phyloP scores from a whole-genome alignment of 2,888 invertebrate species.

The Stenurella melanura region DNA sequence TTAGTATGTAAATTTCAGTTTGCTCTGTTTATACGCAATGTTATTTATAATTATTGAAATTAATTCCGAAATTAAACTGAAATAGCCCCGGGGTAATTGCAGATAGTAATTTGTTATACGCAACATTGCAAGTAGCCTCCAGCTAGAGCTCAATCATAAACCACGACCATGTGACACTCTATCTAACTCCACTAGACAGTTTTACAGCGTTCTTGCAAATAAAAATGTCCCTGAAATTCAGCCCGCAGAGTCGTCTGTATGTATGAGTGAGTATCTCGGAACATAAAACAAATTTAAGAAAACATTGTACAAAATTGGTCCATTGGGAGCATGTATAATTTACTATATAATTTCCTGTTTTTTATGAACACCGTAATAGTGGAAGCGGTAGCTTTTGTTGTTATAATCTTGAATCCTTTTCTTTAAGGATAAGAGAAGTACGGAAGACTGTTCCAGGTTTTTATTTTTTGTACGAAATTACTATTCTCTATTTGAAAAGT shows the following conservation, averaged over 20 bases:
- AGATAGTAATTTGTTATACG: constrained; percentile 29
- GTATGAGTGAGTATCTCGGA: constrained; percentile 52
- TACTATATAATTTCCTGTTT: constrained; percentile 54
- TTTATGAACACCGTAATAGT: constrained; percentile 55
- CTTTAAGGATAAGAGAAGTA: background rate
- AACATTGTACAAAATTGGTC: constrained; percentile 56
- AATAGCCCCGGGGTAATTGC: constrained; percentile 12
- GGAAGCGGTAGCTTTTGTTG: constrained; percentile 37
- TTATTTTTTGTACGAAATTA: too few relatives aligned
- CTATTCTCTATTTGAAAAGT: too few relatives aligned
- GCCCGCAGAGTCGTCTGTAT: constrained; percentile 49
- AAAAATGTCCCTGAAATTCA: constrained; percentile 41
- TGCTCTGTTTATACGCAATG: constrained; percentile 20
- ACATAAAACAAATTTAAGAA: constrained; percentile 59
- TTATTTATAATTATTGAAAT: constrained; percentile 39
- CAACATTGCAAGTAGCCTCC: constrained; percentile 27
- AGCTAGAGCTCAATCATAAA: constrained; percentile 51
- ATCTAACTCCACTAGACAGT: constrained; percentile 59
- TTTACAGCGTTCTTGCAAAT: constrained; percentile 57
- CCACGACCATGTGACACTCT: constrained; percentile 55
- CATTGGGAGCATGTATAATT: constrained; percentile 54
- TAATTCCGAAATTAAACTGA: constrained; percentile 29
- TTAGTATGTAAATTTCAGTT: constrained; percentile 24
- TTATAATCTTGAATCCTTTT: constrained; percentile 22
- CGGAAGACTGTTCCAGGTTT: background rate